A percentile compares a stretch with the other conserved stretches of the same genome.
Conservation (phyloP, 2,888 invertebrate genomes). For the Reticulitermes lucifugus region DNA sequence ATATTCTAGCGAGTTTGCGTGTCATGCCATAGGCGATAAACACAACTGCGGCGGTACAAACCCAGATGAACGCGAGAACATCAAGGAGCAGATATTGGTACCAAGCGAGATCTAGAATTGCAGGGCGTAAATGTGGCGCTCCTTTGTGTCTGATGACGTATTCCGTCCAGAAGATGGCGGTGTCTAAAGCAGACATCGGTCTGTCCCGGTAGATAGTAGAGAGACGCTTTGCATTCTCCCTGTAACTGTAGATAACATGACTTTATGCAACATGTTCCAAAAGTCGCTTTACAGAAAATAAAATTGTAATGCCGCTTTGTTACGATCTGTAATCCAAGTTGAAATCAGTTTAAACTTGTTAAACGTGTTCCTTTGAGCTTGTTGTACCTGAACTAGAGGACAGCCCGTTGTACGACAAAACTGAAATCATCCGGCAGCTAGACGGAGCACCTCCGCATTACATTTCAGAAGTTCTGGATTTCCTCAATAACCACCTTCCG, state of each 20-base stretch:
- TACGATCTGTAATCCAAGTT: too few relatives aligned
- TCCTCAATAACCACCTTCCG: too few relatives aligned
- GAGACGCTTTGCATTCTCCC: slow-evolving; percentile 4
- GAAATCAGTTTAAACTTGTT: too few relatives aligned
- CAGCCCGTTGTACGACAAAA: too few relatives aligned
- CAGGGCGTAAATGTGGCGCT: background rate
- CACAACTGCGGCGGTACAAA: background rate
- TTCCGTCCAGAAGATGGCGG: slow-evolving; percentile 8
- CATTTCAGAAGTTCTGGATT: too few relatives aligned
- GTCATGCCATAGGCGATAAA: background rate
- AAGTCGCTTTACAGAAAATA: too few relatives aligned
- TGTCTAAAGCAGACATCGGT: slow-evolving; percentile 61
- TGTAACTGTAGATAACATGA: slow-evolving; percentile 6
- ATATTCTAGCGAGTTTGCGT: background rate
- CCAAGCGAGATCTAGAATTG: background rate
- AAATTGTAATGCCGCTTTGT: too few relatives aligned
- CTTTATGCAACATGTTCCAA: too few relatives aligned
- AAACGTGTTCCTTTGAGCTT: too few relatives aligned
- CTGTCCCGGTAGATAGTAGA: slow-evolving; percentile 65
- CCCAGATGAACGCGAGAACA: background rate
- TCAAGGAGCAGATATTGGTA: slow-evolving; percentile 16
- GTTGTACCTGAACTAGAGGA: too few relatives aligned
- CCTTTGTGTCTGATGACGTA: slow-evolving; percentile 19
- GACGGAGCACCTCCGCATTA: too few relatives aligned
- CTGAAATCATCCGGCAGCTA: too few relatives aligned